These are phyloP conservation scores for Achatina immaculata DNA, from an alignment of 1,140 invertebrate genomes.

Conservation along the genomic window DNA sequence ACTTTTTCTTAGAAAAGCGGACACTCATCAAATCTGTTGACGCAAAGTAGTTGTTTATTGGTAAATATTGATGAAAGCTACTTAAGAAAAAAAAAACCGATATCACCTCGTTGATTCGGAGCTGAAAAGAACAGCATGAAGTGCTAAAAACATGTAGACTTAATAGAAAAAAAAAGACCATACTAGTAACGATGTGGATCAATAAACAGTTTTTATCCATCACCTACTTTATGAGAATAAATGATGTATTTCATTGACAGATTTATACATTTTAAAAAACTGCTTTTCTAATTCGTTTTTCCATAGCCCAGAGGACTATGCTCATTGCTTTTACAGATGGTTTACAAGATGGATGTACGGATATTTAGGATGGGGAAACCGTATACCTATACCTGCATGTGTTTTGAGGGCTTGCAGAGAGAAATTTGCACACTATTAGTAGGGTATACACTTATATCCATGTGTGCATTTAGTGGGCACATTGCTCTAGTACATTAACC, in stretches of 20 bases:
- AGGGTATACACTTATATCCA: too few relatives aligned
- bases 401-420: background rate
- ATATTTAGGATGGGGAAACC: background rate
- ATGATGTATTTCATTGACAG: background rate
- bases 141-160: background rate
- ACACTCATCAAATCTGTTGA: background rate
- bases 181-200: background rate
- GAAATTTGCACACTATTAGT: too few relatives aligned
- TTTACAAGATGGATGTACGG: conserved; percentile 4
- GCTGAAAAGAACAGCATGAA: background rate
- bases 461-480: too few relatives aligned
- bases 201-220: background rate
- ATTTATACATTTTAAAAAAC: background rate
- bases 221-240: background rate
- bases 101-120: background rate
- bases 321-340: background rate
- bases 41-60: background rate
- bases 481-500: too few relatives aligned
- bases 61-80: conserved; percentile 6
- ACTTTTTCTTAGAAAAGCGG: conserved; percentile 4
- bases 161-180: background rate
- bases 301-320: background rate
- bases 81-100: background rate
- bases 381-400: background rate
- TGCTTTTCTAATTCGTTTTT: background rate